Evolutionary conservation across 2,888 invertebrate species (phyloP).

Genomic region (Brachyopa scutellaris): DNA sequence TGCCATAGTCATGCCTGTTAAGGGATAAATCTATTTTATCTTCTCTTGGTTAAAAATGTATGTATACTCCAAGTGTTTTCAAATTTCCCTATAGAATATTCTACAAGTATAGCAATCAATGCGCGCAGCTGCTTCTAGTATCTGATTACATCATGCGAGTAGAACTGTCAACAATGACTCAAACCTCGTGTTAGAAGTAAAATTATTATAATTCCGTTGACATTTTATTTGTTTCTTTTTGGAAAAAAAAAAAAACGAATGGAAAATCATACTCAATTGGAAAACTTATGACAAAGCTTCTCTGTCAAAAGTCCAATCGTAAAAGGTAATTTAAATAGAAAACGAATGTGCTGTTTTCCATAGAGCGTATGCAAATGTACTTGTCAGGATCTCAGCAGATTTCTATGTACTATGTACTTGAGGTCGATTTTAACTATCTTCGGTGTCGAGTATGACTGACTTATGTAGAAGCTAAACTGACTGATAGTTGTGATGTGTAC

Average conservation of each 20-base stretch:
- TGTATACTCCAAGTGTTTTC: neutral
- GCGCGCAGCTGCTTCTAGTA: slow-evolving; percentile 27
- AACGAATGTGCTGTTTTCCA: neutral
- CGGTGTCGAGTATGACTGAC: too few species aligned
- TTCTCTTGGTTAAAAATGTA: neutral
- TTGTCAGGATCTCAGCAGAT: neutral
- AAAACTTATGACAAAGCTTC: slow-evolving; percentile 1
- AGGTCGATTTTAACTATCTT: too few species aligned
- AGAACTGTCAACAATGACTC: slow-evolving; percentile 38
- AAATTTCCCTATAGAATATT: slow-evolving; percentile 19
- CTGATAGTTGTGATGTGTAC: slow-evolving; percentile 1
- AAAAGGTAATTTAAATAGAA: slow-evolving; percentile 37
- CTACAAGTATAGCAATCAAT: slow-evolving; percentile 16
- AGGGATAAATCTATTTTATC: neutral
- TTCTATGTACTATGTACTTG: too few species aligned
- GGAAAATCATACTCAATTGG: slow-evolving; percentile 2
- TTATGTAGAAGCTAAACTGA: neutral
- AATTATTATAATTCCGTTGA: slow-evolving; percentile 26
- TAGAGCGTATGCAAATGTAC: slow-evolving; percentile 47
- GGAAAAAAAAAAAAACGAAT: slow-evolving; percentile 8
- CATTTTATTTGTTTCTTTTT: slow-evolving; percentile 41
- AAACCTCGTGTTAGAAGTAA: slow-evolving; percentile 26
- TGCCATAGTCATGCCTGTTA: neutral
- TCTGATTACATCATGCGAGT: slow-evolving; percentile 56
- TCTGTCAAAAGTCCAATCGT: slow-evolving; percentile 10